A percentile compares a stretch with the other conserved stretches of the same genome.
phyloP scores from a whole-genome alignment of 2,888 invertebrate genomes.

The Ochlodes sylvanus region DNA sequence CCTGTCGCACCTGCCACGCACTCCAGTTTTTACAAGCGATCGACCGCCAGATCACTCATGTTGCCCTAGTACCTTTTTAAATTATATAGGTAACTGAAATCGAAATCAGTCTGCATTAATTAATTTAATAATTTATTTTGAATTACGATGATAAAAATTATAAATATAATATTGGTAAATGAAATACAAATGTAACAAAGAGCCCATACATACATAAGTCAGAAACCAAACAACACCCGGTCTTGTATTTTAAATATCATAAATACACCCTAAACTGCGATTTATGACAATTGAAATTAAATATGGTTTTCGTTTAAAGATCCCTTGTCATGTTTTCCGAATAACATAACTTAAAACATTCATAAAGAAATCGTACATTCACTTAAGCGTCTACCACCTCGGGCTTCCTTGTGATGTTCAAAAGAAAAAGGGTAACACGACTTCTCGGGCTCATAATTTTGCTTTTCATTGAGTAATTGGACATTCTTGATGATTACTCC shows the following conservation, averaged over 20 bases:
- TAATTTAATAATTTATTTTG: no score
- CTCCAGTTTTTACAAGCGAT: constrained; percentile 59
- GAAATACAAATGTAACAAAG: no score
- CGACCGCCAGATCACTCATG: constrained; percentile 51
- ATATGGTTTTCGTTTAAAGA: constrained; percentile 34
- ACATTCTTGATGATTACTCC: constrained; percentile 25
- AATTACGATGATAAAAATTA: no score
- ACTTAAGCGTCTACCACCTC: constrained; percentile 35
- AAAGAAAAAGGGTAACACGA: constrained; percentile 35
- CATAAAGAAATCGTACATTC: constrained; percentile 37
- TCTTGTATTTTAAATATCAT: constrained; percentile 29
- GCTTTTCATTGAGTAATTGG: constrained; percentile 35
- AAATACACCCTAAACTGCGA: constrained; percentile 21
- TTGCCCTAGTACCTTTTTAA: constrained; percentile 49
- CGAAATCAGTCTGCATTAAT: not conserved
- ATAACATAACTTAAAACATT: constrained; percentile 57
- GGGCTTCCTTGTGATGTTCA: constrained; percentile 32
- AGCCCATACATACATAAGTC: constrained; percentile 11
- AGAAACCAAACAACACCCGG: constrained; percentile 18
- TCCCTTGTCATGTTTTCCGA: constrained; percentile 49
- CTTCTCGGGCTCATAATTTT: constrained; percentile 27
- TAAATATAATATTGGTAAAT: no score
- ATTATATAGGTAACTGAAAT: constrained; percentile 42
- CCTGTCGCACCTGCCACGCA: constrained; percentile 63
- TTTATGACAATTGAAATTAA: constrained; percentile 10